Evolutionary conservation across 2,888 invertebrate genomes (phyloP), one percentile per base, ranked within the genome.

Genomic region (Loripinus fragilis): DNA sequence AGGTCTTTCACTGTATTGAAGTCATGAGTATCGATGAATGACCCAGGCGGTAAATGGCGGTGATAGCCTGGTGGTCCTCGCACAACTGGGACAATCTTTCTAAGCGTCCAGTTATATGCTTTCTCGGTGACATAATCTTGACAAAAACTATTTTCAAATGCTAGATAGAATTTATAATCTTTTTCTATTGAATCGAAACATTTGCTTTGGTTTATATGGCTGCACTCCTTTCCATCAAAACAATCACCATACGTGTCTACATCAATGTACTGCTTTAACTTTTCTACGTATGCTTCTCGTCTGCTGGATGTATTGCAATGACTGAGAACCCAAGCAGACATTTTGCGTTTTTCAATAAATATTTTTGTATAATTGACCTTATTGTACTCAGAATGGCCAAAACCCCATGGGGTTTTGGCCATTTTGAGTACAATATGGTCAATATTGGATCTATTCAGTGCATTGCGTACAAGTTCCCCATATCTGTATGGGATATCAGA

Each of bases 81-180:
- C 1, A 67, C 67, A 7, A 67, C 67, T 7, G 25, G 23, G 17
- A 67, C 42, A 10, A 67, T 67, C 5, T 67, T 67, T 28, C 42
- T 41, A 2, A 8, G 15, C 42, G 67, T 67, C 67, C 67, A 67
- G 45, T 67, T 67, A 28, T 67, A 67, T 2, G 67, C 67, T n/a
- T 67, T 67, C 38, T 67, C 67, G n/a, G 67, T 67, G 8, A 67
- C 23, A 71, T 89, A 88, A 45, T 88, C 87, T 28, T 73, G 67
- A 78, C 88, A 88, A 2, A 88, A 65, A 5, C 81, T 74, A 76
- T 85, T 88, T 71, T 89, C 89, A 78, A 89, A 89, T 5, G 86
- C 72, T 52, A 88, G 70, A 79, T 89, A 89, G 71, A 86, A 89
- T 35, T 84, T 84, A 74, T 85, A 85, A 2, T 68, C 67, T 15